Evolutionary conservation across 2,888 invertebrate species (phyloP), one percentile per base, ranked within the genome.

Genomic region (Noctua comes): DNA sequence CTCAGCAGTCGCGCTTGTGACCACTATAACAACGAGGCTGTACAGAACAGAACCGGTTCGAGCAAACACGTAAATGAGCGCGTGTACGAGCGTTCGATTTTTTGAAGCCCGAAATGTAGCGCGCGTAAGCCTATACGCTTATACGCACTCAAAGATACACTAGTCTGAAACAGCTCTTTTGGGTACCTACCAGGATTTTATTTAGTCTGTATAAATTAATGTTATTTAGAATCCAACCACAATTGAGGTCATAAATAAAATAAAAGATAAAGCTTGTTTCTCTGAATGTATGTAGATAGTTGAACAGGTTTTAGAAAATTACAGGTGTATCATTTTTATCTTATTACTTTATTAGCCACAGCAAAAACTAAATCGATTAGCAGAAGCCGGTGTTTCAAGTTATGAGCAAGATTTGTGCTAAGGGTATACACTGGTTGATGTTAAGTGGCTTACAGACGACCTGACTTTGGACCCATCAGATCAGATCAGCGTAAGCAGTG

Each of bases 311-410:
- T 73, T 31, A 40, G 48, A 65, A 51, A 51, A 79, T 13, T 0
- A 36, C 27, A 68, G 57, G 40, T 66, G 31, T 18, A 40, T 57
- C 1, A 10, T 31, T 48, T 71, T 65, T 80, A 57, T 18, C 10
- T 8, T 36, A 27, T 65, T 43, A n/a, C 5, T 43, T 54, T 40
- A 24, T 54, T 72, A 54, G 13, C 24, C 10, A 18, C 11, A 48
- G 65, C 18, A 66, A 80, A 82, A 83, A 66, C 69, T 77, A 36
- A 70, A 66, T 51, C 43, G 43, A 80, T 77, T 82, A 76, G 36
- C 40, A 83, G 43, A 54, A 83, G 18, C 65, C 27, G 77, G 80
- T 74, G n/a, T 65, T 18, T 72, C 36, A 66, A 13, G 54, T 43
- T 66, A 31, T 46, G 27, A 59, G 31, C 57, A 64, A 24, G n/a